phyloP scores from a whole-genome alignment of 2,113 vertebrate genomes.

The Nerophis ophidion region DNA sequence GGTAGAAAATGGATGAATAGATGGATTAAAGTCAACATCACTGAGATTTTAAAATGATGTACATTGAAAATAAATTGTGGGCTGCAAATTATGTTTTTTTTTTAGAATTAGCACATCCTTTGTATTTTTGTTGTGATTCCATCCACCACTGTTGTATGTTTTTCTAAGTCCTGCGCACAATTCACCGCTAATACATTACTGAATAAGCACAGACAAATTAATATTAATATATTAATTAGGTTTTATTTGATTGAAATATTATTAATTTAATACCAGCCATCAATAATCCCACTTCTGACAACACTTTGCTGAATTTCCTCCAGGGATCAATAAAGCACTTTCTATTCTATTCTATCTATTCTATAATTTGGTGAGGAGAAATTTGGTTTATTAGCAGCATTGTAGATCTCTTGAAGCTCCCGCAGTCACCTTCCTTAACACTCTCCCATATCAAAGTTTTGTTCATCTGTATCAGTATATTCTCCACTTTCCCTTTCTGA shows the following conservation, averaged over 20 bases:
- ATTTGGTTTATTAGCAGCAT: slow-evolving; percentile 47
- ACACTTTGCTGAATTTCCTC: too few relatives aligned
- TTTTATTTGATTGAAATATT: slow-evolving; percentile 51
- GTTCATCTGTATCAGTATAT: not conserved
- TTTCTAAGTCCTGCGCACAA: slow-evolving; percentile 24
- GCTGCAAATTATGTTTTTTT: too few relatives aligned
- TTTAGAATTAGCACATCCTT: slow-evolving; percentile 4
- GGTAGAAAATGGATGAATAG: too few relatives aligned
- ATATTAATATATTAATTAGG: slow-evolving; percentile 64
- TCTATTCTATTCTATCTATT: too few relatives aligned
- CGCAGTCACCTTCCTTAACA: slow-evolving; percentile 27
- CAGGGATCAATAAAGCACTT: too few relatives aligned
- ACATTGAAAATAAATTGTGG: too few relatives aligned
- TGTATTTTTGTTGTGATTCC: not conserved
- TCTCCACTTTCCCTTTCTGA: not conserved
- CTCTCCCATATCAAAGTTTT: slow-evolving; percentile 20
- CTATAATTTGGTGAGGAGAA: slow-evolving; percentile 53
- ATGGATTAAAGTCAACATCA: too few relatives aligned
- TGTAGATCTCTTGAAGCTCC: slow-evolving; percentile 36
- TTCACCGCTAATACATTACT: slow-evolving; percentile 43
- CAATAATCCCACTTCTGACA: too few relatives aligned
- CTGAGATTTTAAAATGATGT: too few relatives aligned
- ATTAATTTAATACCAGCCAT: slow-evolving; percentile 57
- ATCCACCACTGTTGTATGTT: not conserved
- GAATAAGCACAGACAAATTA: slow-evolving; percentile 49